Percentiles rank a stretch among this genome's conserved stretches.
phyloP scores from a whole-genome alignment of 2,888 invertebrate genomes.

The Antitype chi region DNA sequence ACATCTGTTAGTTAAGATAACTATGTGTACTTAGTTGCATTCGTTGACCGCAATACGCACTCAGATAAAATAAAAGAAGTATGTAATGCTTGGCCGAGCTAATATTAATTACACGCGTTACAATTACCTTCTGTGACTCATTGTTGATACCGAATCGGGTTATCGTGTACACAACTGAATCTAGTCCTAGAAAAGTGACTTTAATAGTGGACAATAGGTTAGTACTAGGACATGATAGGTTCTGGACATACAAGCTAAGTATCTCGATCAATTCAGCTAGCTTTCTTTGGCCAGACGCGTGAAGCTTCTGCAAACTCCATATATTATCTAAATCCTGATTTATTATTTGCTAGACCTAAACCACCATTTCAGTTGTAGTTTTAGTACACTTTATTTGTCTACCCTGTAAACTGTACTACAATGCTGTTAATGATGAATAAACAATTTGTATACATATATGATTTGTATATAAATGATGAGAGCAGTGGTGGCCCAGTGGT shows the following conservation, averaged over 20 bases:
- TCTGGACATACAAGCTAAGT: not conserved
- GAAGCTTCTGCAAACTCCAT: too few species aligned
- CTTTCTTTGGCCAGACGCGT: too few species aligned
- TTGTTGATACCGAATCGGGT: constrained; percentile 58
- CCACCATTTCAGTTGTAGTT: too few species aligned
- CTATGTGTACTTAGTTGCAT: constrained; percentile 46
- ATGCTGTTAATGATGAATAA: too few species aligned
- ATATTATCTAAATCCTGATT: too few species aligned
- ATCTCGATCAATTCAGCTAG: not conserved
- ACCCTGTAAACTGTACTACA: too few species aligned
- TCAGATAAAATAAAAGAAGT: constrained; percentile 67
- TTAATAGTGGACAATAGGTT: not conserved
- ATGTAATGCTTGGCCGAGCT: constrained; percentile 69
- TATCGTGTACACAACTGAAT: constrained; percentile 17
- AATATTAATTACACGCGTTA: constrained; percentile 73
- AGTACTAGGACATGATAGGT: too few species aligned
- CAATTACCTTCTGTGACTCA: constrained; percentile 68
- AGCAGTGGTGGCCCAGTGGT: too few species aligned
- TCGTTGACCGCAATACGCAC: constrained; percentile 72
- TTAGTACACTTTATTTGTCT: too few species aligned
- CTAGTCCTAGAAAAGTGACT: constrained; percentile 10
- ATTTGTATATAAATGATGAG: too few species aligned
- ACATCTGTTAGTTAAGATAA: constrained; percentile 44
- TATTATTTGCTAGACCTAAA: too few species aligned
- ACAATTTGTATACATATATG: too few species aligned